Evolutionary conservation across 1,140 invertebrate genomes (phyloP), one percentile per base, ranked within the genome.

Genomic region (Pseudomyrmex gracilis): DNA sequence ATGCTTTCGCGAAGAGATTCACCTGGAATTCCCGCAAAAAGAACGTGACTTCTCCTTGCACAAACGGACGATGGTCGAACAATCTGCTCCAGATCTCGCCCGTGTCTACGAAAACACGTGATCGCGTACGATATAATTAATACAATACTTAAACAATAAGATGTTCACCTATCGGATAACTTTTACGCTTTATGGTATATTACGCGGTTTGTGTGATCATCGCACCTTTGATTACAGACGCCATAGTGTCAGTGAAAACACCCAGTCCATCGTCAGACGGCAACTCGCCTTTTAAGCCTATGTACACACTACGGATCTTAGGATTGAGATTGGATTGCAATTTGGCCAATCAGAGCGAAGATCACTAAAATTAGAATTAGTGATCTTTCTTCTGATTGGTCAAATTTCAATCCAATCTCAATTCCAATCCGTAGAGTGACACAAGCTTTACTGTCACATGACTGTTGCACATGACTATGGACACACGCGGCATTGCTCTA

Each of bases 1-100:
- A 17, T 67, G 51, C 34, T 55, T 63, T 57, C 4, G 9, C 20
- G 22, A 24, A 4, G 10, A 13, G 5, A n/a, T 82, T 93, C 95
- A 97, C 97, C 95, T 98, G 97, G 93, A 98, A 98, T 94, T 98
- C 97, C 87, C 96, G 96, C 8, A 98, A 91, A 94, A 97, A 97
- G 94, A 95, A 96, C 87, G 96, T 96, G 83, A 98, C 96, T 96
- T 98, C 98, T 74, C 97, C 97, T 94, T 96, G 96, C 63, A 98
- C 92, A 93, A 98, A 97, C 22, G 97, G 97, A 77, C 96, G 95
- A 91, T 98, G 97, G 93, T 98, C 97, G 95, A 98, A 97, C 82
- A 98, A 94, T 92, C 97, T 95, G 86, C 95, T 95, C 96, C 97
- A 97, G 93, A 98, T 96, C 94, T 97, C 97, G 78, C 96, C 96